These are phyloP conservation scores for Zaprionus taronus DNA, from an alignment of 1,140 invertebrate genomes.

Conservation along the genomic window DNA sequence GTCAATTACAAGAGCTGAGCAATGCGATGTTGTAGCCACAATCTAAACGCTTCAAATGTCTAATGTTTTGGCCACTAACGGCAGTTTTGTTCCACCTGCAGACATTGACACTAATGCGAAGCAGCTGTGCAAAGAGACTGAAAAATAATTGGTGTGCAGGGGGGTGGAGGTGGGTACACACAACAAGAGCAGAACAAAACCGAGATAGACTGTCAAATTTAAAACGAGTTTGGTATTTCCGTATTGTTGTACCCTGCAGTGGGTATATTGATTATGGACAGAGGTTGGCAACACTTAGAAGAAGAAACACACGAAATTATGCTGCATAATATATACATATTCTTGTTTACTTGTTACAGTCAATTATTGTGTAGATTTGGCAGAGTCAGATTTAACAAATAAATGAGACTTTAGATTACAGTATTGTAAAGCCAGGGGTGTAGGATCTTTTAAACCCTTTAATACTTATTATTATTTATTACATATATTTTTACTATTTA, in stretches of 20 bases:
- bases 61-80: constrained; percentile 17
- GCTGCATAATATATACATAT: too few species aligned
- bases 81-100: constrained; percentile 49
- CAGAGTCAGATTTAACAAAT: too few species aligned
- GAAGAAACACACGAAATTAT: too few species aligned
- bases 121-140: constrained; percentile 53
- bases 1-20: constrained; percentile 1
- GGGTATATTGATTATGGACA: too few species aligned
- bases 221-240: not conserved
- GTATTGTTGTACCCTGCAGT: not conserved
- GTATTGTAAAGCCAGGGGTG: too few species aligned
- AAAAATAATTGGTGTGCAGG: not conserved
- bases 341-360: too few species aligned
- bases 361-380: too few species aligned
- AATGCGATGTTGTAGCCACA: constrained; percentile 22
- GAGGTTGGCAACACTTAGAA: too few species aligned
- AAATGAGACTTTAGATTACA: too few species aligned
- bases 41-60: constrained; percentile 42
- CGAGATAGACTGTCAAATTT: not conserved
- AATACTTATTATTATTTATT: too few species aligned
- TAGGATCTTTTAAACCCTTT: too few species aligned
- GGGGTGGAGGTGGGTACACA: not conserved
- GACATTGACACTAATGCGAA: constrained; percentile 52
- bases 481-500: too few species aligned
- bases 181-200: not conserved